phyloP scores from a whole-genome alignment of 2,113 vertebrate species.

The Sigmodon hispidus region DNA sequence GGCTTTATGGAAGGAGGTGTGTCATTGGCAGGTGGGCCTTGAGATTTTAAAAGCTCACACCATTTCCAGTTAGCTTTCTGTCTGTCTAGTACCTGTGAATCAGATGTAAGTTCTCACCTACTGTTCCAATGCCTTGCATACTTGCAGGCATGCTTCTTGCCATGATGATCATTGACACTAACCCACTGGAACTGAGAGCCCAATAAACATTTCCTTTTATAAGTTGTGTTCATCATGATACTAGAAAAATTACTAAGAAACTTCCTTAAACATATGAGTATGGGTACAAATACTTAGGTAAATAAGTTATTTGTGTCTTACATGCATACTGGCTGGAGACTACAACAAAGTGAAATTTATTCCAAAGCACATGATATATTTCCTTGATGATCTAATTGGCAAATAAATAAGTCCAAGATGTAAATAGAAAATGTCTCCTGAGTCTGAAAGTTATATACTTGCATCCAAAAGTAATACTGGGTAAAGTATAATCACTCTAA shows the following conservation, averaged over 20 bases:
- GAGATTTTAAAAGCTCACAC: background rate
- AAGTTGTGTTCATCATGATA: background rate
- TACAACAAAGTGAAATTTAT: conserved; percentile 13
- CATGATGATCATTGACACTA: background rate
- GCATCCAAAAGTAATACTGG: background rate
- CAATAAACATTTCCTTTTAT: background rate
- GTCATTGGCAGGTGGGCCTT: background rate
- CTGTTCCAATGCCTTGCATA: background rate
- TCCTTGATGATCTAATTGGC: background rate
- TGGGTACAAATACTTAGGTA: background rate
- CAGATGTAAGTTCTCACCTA: background rate
- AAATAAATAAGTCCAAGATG: background rate
- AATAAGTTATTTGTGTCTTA: too few species aligned
- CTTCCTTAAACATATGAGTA: background rate
- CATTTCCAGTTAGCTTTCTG: background rate
- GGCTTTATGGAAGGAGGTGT: background rate
- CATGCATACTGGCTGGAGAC: conserved; percentile 9
- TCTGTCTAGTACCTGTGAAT: background rate
- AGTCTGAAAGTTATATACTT: background rate
- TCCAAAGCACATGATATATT: background rate
- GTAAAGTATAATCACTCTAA: conserved; percentile 11
- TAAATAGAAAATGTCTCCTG: conserved; percentile 19
- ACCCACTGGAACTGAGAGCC: background rate
- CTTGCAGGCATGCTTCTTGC: background rate
- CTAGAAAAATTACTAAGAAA: background rate